Evolutionary conservation across 2,113 vertebrate species (phyloP).

Genomic region (Prochilodus magdalenae): DNA sequence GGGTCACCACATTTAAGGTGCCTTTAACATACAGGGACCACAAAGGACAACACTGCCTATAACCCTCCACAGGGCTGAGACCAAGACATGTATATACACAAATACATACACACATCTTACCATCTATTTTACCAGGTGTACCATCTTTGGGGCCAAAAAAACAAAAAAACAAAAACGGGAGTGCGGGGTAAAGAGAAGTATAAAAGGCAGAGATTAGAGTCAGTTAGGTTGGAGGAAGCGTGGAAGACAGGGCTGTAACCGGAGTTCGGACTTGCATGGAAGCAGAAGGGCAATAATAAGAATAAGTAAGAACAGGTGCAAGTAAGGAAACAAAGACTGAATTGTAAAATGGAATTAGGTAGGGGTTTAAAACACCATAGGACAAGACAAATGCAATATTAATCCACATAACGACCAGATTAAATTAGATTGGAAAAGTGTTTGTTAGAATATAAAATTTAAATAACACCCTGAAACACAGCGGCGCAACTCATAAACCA

Average conservation of each 20-base stretch:
- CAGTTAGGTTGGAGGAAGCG: slow-evolving; percentile 52
- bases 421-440: background rate
- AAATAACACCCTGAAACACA: too few relatives aligned
- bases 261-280: slow-evolving; percentile 46
- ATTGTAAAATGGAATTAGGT: background rate
- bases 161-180: slow-evolving; percentile 79
- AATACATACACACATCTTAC: slow-evolving; percentile 89
- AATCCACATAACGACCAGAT: background rate
- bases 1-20: slow-evolving; percentile 10
- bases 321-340: slow-evolving; percentile 12
- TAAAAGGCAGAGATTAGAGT: slow-evolving; percentile 61
- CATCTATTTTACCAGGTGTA: slow-evolving; percentile 92
- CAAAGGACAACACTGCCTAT: slow-evolving; percentile 29
- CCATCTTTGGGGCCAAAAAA: slow-evolving; percentile 92
- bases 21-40: slow-evolving; percentile 30
- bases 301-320: slow-evolving; percentile 29
- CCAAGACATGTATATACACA: slow-evolving; percentile 70
- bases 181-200: slow-evolving; percentile 81
- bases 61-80: slow-evolving; percentile 19
- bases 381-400: background rate
- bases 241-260: slow-evolving; percentile 48
- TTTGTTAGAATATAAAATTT: too few relatives aligned
- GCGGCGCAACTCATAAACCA: too few relatives aligned
- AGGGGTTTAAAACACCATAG: background rate
- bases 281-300: slow-evolving; percentile 7